Conservation (phyloP, 2,797 vertebrate species). For the Echeneis naucrates region DNA sequence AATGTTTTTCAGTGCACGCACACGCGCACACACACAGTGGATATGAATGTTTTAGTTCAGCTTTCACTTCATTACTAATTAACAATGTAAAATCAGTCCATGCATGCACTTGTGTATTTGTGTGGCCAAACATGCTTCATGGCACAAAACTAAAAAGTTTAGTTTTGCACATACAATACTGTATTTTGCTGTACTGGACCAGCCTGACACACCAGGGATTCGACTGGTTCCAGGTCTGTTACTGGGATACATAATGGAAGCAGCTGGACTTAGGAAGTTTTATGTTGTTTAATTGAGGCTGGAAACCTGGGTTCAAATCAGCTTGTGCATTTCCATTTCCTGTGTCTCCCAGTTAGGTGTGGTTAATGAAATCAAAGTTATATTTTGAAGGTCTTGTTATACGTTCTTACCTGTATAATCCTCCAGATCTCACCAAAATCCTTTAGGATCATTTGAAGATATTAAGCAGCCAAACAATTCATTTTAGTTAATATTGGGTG, state of each 20-base stretch:
- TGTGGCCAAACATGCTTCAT: constrained; percentile 40
- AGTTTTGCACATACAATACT: constrained; percentile 56
- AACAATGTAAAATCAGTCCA: constrained; percentile 37
- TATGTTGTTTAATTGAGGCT: constrained; percentile 4
- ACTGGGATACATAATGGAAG: constrained; percentile 4
- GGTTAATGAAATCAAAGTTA: constrained; percentile 21
- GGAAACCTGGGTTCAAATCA: background rate
- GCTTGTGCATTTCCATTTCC: constrained; percentile 3
- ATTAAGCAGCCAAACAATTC: constrained; percentile 1
- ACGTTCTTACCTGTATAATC: constrained; percentile 1
- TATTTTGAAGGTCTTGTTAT: constrained; percentile 12
- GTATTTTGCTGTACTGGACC: constrained; percentile 33
- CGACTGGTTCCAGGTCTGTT: constrained; percentile 17
- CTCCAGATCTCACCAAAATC: constrained; percentile 1
- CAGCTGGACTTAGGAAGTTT: background rate
- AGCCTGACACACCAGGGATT: background rate
- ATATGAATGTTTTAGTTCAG: constrained; percentile 66
- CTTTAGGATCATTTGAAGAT: constrained; percentile 5
- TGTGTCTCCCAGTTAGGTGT: constrained; percentile 16
- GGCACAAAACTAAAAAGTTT: constrained; percentile 28
- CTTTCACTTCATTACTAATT: constrained; percentile 44
- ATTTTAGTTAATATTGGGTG: background rate
- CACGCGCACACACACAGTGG: constrained; percentile 40
- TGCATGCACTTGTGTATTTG: constrained; percentile 67
- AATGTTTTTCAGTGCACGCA: constrained; percentile 49